Base-by-base conservation (phyloP, 2,888 invertebrate genomes). In the Coelinius sp. region DNA sequence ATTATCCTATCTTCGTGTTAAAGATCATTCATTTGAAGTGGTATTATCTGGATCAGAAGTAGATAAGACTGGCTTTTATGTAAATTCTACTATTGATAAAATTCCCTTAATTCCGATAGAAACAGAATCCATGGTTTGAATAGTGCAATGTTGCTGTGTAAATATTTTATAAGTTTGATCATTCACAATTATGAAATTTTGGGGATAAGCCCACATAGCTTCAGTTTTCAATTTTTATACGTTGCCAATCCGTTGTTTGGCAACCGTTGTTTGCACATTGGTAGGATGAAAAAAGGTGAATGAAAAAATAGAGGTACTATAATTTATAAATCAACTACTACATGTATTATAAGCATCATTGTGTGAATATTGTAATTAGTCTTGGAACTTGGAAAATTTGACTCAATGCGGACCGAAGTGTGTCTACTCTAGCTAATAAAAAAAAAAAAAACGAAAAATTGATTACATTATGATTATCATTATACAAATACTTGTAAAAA, bases 331-430 rank as follows among this genome's bases (percentile, higher is more conserved):
- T 35, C 35, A 27, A 35, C 31, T n/a, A 31, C 31, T 56, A 56
- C n/a, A 35, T 63, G 41, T 63, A 41, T 63, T 63, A 38, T 63
- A 63, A 20, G 41, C 24, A 38, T 24, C n/a, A 41, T 38, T 41
- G 63, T 63, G 63, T 63, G 63, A 63, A 41, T 41, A 63, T 44
- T 63, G 63, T 63, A 63, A 63, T 63, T 63, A 63, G 24, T 31
- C 31, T 10, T 59, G 35, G 7, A 59, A 31, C 31, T 59, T 52
- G 12, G 14, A 27, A n/a, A 53, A 27, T 24, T 6, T 53, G 24
- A 59, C 7, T 59, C 14, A 59, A 22, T 25, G n/a, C 1, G 46
- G 17, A 49, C 14, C 46, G 17, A 6, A 31, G 35, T 59, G 35
- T 59, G 20, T 31, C 20, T 1, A 31, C 59, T 31, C 17, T 8